These are phyloP conservation scores for Hydrotaea diabolus DNA, from an alignment of 2,888 invertebrate genomes.

Conservation along the genomic window DNA sequence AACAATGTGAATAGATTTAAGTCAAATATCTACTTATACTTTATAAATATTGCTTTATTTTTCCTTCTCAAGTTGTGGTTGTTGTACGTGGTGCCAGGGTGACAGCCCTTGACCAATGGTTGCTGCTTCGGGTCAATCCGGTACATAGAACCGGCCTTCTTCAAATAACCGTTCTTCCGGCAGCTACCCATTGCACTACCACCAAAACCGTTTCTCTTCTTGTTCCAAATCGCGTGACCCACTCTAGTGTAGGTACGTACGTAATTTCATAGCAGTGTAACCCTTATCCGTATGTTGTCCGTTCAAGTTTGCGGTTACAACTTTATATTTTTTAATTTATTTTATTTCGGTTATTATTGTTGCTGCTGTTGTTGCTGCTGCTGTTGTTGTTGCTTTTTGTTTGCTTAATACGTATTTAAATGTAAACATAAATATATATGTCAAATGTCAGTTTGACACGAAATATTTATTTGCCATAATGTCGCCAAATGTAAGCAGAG, in stretches of 20 bases:
- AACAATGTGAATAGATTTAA: too few relatives aligned
- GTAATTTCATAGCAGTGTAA: not conserved
- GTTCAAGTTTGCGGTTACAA: conserved; percentile 21
- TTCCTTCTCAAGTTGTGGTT: too few relatives aligned
- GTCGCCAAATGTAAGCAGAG: conserved; percentile 40
- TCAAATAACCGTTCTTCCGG: too few relatives aligned
- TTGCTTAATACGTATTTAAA: conserved; percentile 72
- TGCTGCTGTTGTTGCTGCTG: conserved; percentile 15
- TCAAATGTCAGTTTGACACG: conserved; percentile 79
- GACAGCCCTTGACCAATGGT: too few relatives aligned
- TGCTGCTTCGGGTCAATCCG: too few relatives aligned
- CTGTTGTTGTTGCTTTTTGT: conserved; percentile 37
- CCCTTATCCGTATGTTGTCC: conserved; percentile 16
- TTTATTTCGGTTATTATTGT: conserved; percentile 7
- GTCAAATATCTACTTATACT: too few relatives aligned
- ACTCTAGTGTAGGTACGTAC: not conserved
- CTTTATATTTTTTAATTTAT: conserved; percentile 43
- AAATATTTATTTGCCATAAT: conserved; percentile 75
- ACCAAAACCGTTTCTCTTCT: too few relatives aligned
- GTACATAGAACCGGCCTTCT: too few relatives aligned
- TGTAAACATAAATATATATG: conserved; percentile 78
- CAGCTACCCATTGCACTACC: too few relatives aligned
- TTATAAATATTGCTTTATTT: too few relatives aligned
- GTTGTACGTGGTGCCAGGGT: too few relatives aligned
- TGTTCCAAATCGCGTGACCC: not conserved